Percentiles rank a stretch among this genome's conserved stretches.
Evolutionary conservation across 2,797 vertebrate genomes (phyloP).

Genomic region (Threskiornis aethiopicus): DNA sequence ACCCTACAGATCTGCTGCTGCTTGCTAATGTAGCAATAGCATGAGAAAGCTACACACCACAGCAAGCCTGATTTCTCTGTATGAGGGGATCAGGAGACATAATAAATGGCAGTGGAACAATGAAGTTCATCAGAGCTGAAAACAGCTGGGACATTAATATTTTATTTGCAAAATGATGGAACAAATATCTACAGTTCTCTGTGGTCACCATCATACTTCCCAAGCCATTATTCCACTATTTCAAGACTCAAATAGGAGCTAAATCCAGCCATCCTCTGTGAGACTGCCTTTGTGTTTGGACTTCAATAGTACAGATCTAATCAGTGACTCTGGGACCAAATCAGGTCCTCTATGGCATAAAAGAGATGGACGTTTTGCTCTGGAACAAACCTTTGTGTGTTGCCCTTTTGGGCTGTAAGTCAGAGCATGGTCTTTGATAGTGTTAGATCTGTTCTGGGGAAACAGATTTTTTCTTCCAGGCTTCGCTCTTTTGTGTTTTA

Average conservation of each 20-base stretch:
- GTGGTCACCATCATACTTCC: background rate
- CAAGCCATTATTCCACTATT: background rate
- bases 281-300: background rate
- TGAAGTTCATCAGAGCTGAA: background rate
- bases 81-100: background rate
- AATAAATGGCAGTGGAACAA: background rate
- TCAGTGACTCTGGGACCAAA: background rate
- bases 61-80: background rate
- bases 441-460: background rate
- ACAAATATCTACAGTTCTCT: background rate
- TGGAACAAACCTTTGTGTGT: background rate
- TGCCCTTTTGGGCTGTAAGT: background rate
- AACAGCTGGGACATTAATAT: background rate
- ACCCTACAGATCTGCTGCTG: background rate
- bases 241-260: background rate
- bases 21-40: background rate
- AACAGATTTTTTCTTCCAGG: background rate
- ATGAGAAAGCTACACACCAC: background rate
- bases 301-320: background rate
- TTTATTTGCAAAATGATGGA: background rate
- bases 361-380: background rate
- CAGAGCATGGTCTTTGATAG: background rate
- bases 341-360: background rate
- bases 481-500: background rate
- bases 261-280: background rate